phyloP scores from a whole-genome alignment of 2,797 vertebrate genomes.

The Enteromius trimaculatus region DNA sequence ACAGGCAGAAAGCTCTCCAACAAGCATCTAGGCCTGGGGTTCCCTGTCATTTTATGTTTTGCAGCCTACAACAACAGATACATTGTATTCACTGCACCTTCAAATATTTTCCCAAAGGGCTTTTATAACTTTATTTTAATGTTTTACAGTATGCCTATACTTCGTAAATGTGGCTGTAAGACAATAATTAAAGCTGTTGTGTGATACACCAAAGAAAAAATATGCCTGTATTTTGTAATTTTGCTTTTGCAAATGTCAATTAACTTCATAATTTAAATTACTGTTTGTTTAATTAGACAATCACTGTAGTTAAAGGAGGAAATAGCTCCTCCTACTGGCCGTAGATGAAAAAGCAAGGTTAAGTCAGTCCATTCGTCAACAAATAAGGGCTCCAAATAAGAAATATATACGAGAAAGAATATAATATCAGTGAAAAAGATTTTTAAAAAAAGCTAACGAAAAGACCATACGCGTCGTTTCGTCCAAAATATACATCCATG shows the following conservation, averaged over 20 bases:
- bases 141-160: neutral
- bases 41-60: neutral
- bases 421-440: neutral
- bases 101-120: neutral
- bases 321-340: conserved; percentile 79
- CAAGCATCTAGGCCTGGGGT: neutral
- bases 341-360: conserved; percentile 78
- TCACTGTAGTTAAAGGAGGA: conserved; percentile 56
- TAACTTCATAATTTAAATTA: neutral
- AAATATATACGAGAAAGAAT: conserved; percentile 47
- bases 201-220: neutral
- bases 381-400: conserved; percentile 58
- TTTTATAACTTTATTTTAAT: neutral
- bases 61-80: neutral
- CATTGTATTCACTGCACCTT: neutral
- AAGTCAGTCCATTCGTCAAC: conserved; percentile 80
- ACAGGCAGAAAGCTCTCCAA: neutral
- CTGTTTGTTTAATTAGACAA: conserved; percentile 21
- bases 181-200: neutral
- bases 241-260: neutral
- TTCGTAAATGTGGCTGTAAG: neutral
- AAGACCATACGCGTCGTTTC: neutral
- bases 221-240: neutral
- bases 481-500: neutral
- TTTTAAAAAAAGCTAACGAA: neutral